These are phyloP conservation scores for Agrotis ipsilon DNA, from an alignment of 2,888 invertebrate genomes.

Conservation along the genomic window DNA sequence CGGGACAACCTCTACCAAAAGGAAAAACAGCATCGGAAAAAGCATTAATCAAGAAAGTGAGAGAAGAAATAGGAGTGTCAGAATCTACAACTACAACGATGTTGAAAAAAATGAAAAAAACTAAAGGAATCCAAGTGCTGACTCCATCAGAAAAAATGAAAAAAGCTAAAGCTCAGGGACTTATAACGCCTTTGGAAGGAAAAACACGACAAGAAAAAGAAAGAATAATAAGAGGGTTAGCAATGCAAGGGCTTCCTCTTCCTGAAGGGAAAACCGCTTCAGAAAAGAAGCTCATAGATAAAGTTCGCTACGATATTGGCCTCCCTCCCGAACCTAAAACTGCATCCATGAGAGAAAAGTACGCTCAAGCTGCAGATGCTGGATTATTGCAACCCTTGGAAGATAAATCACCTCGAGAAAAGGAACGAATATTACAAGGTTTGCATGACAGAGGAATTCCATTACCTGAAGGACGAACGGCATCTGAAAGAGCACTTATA, in stretches of 20 bases:
- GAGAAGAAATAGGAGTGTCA: constrained; percentile 36
- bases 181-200: constrained; percentile 64
- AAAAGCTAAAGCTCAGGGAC: constrained; percentile 32
- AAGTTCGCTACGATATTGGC: constrained; percentile 65
- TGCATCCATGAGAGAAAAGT: not conserved
- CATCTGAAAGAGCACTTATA: constrained; percentile 1
- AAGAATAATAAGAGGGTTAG: constrained; percentile 61
- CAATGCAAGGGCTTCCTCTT: constrained; percentile 57
- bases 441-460: constrained; percentile 9
- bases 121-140: constrained; percentile 31
- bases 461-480: not conserved
- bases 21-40: constrained; percentile 49
- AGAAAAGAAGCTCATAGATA: constrained; percentile 64
- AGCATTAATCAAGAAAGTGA: constrained; percentile 33
- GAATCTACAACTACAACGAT: constrained; percentile 28
- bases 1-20: constrained; percentile 39
- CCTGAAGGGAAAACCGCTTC: constrained; percentile 69
- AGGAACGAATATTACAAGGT: constrained; percentile 4
- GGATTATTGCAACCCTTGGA: constrained; percentile 2
- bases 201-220: constrained; percentile 67
- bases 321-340: constrained; percentile 58
- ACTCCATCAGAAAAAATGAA: constrained; percentile 11
- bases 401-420: not conserved
- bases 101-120: constrained; percentile 31
- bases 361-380: constrained; percentile 13